Percentiles rank a stretch among this genome's conserved stretches.
phyloP scores from a whole-genome alignment of 1,140 invertebrate species.

The Drosophila nebulosa region DNA sequence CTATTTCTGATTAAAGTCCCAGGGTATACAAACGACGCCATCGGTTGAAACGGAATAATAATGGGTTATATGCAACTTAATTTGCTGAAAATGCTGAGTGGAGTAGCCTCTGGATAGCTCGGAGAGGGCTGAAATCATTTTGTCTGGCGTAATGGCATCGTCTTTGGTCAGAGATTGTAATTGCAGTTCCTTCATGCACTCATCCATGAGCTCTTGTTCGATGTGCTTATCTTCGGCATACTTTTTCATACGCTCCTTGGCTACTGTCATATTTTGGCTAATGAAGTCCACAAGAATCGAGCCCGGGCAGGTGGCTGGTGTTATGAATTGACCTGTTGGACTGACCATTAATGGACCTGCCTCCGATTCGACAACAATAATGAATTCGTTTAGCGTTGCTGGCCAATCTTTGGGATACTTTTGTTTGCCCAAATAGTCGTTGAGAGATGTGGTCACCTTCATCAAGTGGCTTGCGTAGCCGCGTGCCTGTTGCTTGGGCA shows the following conservation, averaged over 20 bases:
- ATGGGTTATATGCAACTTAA: constrained; percentile 90
- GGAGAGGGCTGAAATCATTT: constrained; percentile 93
- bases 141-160: constrained; percentile 92
- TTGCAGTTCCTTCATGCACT: constrained; percentile 85
- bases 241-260: constrained; percentile 85
- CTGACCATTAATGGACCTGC: constrained; percentile 96
- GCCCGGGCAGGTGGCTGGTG: constrained; percentile 93
- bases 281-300: constrained; percentile 92
- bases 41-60: constrained; percentile 96
- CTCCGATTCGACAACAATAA: constrained; percentile 96
- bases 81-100: constrained; percentile 80
- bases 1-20: constrained; percentile 88
- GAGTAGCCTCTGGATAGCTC: constrained; percentile 84
- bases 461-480: constrained; percentile 91
- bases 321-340: constrained; percentile 95
- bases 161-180: constrained; percentile 90
- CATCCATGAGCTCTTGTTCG: constrained; percentile 86
- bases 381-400: constrained; percentile 85
- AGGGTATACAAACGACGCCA: constrained; percentile 94
- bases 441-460: constrained; percentile 90
- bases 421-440: constrained; percentile 87
- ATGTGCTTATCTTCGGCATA: constrained; percentile 91
- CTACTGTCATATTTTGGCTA: constrained; percentile 88
- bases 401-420: constrained; percentile 89
- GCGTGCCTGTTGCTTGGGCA: constrained; percentile 91